Evolutionary conservation across 2,113 vertebrate genomes (phyloP), one percentile per base, ranked within the genome.

Genomic region (Pseudorhombus dupliciocellatus): DNA sequence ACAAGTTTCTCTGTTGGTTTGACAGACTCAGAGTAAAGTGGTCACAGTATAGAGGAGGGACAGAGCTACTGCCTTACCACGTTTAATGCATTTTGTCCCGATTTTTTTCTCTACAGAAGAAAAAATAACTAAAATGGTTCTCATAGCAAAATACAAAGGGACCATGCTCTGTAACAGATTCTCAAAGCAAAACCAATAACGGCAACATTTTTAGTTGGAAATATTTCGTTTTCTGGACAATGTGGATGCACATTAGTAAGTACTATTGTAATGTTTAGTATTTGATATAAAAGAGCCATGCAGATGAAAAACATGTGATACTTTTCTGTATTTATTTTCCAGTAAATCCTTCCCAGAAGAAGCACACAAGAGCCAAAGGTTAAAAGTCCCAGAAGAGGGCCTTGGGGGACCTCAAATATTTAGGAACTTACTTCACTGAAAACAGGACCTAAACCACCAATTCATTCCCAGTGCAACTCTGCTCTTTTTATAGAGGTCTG

Each of bases 1-100:
- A 30, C 7, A 44, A 57, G 22, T 68, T 18, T 46, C 50, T 80
- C 37, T 71, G 66, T 67, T 66, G 58, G 16, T 44, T 67, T 75
- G 64, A 83, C 50, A 72, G 54, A 50, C 6, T 44, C 42, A 63
- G 69, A 37, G 25, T 55, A 42, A 37, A 50, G 44, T 59, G 67
- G 70, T 54, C 77, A 54, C 48, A 40, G 59, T 25, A 54, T 42
- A 75, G 24, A 30, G 4, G 20, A 74, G 8, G 28, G 54, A 58
- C 30, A 52, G 54, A 59, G 30, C 24, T 21, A 15, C 42, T 25
- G 18, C 40, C 40, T 8, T 10, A 21, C 4, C 1, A 2, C 51
- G 21, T 48, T 9, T 44, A 57, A 2, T 9, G 31, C 31, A 34
- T 53, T 69, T 4, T n/a, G 10, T 51, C 22, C 3, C 40, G 18